Evolutionary conservation across 2,888 invertebrate genomes (phyloP), one percentile per base, ranked within the genome.

Genomic region (Sacculina carcini): DNA sequence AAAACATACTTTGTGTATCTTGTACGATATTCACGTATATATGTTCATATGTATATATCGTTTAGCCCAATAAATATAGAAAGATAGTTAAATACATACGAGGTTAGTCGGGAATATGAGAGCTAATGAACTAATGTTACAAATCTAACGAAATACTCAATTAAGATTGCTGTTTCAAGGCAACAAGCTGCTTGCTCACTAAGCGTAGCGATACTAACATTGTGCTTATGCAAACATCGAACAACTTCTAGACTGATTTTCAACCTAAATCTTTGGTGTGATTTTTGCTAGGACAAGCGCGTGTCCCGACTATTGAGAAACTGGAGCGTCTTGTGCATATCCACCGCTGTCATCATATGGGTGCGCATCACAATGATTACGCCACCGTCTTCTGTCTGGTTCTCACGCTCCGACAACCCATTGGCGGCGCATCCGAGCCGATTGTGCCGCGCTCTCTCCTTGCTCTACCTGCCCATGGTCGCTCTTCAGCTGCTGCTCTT

Each of bases 361-460:
- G 76, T 80, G 62, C 75, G 92, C 42, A 68, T 90, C 54, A 76
- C 79, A 60, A 71, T 85, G 55, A 81, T 4, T n/a, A n/a, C n/a
- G n/a, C n/a, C n/a, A n/a, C n/a, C n/a, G n/a, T n/a, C n/a, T n/a
- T n/a, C n/a, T n/a, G 75, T 79, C 4, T 75, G 79, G 57, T 94
- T 94, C 66, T 84, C 92, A 46, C 78, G 82, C 38, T 87, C 90
- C 5, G 94, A 94, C 71, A 96, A 94, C 69, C 94, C 94, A 1
- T 79, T 90, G 32, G 82, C 92, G 16, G 77, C 84, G 62, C 80
- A 82, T 58, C 75, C 79, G 46, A 79, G 78, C 51, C 65, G 79
- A 46, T 67, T 83, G 60, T 83, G 84, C 38, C 74, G 94, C 57
- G 72, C 82, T 52, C 73, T 89, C 61, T 94, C 94, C 50, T 94